Conservation (phyloP, 2,797 vertebrate species). For the Arrhamphus sclerolepis region DNA sequence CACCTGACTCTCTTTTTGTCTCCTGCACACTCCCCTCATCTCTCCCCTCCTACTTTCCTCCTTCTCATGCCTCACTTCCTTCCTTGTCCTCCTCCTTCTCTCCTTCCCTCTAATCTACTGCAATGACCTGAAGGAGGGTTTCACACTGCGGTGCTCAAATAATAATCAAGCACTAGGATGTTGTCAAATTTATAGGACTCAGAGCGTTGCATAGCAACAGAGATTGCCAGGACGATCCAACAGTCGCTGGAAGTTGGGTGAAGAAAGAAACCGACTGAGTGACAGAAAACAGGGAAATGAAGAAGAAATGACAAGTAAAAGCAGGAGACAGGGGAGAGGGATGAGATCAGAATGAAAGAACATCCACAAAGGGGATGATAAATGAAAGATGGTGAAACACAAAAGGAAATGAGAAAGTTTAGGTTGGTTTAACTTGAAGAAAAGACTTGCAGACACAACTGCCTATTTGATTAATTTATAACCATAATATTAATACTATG, state of each 20-base stretch:
- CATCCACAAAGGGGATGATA: slow-evolving; percentile 42
- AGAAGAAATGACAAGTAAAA: slow-evolving; percentile 50
- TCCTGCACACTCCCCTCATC: slow-evolving; percentile 38
- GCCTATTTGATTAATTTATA: slow-evolving; percentile 20
- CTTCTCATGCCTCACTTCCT: slow-evolving; percentile 43
- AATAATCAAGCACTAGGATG: slow-evolving; percentile 81
- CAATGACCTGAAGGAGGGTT: slow-evolving; percentile 78
- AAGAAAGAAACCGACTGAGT: slow-evolving; percentile 58
- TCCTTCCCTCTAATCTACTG: slow-evolving; percentile 69
- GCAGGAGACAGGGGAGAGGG: slow-evolving; percentile 38
- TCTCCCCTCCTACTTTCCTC: slow-evolving; percentile 34
- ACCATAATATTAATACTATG: slow-evolving; percentile 19
- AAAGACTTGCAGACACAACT: slow-evolving; percentile 24
- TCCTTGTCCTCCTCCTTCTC: slow-evolving; percentile 50
- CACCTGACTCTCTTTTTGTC: slow-evolving; percentile 37
- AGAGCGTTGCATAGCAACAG: slow-evolving; percentile 82
- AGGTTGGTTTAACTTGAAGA: slow-evolving; percentile 37
- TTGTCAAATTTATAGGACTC: slow-evolving; percentile 84
- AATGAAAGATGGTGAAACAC: slow-evolving; percentile 33
- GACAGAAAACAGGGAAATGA: slow-evolving; percentile 61
- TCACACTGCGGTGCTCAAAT: slow-evolving; percentile 77
- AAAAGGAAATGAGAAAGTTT: slow-evolving; percentile 51
- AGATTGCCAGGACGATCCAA: slow-evolving; percentile 77
- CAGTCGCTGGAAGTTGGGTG: slow-evolving; percentile 67
- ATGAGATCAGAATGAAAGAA: slow-evolving; percentile 35